A percentile compares a stretch with the other conserved stretches of the same genome.
phyloP scores from a whole-genome alignment of 2,797 vertebrate genomes.

The Carduelis carduelis region DNA sequence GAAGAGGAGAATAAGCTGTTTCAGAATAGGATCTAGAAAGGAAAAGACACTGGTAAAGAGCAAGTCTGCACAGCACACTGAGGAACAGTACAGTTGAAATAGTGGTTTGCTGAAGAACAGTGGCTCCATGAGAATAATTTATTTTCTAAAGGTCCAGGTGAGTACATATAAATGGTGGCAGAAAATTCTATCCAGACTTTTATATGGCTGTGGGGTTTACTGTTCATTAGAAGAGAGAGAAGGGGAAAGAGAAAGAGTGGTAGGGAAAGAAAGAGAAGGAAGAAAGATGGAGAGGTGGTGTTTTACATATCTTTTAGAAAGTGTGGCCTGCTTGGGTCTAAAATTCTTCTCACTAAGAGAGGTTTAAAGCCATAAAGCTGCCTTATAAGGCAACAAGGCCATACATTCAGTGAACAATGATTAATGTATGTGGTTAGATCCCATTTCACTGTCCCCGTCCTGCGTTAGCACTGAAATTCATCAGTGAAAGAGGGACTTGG shows the following conservation, averaged over 20 bases:
- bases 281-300: not conserved
- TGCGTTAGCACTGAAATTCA: not conserved
- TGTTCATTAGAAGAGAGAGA: not conserved
- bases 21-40: not conserved
- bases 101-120: not conserved
- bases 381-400: not conserved
- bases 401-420: not conserved
- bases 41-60: not conserved
- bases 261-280: not conserved
- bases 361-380: not conserved
- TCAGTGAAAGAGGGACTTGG: not conserved
- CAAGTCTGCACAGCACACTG: not conserved
- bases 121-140: not conserved
- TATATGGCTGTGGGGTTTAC: not conserved
- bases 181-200: not conserved
- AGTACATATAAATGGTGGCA: not conserved
- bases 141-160: not conserved
- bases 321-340: not conserved
- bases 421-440: not conserved
- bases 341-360: not conserved
- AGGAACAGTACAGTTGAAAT: not conserved
- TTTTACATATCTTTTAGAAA: not conserved
- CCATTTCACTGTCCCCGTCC: not conserved
- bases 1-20: not conserved
- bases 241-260: accelerated